phyloP scores from a whole-genome alignment of 2,113 vertebrate species.

The Syngnathus scovelli region DNA sequence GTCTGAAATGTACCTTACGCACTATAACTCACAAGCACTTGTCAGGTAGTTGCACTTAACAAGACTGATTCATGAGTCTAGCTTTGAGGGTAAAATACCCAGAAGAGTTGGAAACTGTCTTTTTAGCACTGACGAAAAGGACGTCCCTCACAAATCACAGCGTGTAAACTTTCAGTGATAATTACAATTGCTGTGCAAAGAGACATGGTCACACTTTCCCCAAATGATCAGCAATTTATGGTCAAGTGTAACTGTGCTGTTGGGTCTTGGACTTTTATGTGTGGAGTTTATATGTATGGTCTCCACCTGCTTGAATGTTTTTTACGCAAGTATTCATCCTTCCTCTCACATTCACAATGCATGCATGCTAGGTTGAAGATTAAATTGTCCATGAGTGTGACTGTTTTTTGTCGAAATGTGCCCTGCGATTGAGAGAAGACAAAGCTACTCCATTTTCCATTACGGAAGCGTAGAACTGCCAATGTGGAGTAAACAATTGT shows the following conservation, averaged over 20 bases:
- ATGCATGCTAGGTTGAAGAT: background rate
- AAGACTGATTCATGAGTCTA: conserved; percentile 67
- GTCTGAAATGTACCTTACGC: background rate
- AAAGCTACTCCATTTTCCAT: no score
- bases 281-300: background rate
- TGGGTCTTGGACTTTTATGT: background rate
- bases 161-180: conserved; percentile 13
- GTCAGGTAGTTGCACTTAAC: conserved; percentile 55
- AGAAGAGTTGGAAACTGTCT: conserved; percentile 8
- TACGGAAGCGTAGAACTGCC: no score
- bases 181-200: background rate
- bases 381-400: no score
- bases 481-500: no score
- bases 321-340: background rate
- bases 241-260: background rate
- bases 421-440: no score
- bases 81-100: conserved; percentile 51
- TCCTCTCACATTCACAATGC: background rate
- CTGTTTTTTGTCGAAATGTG: no score
- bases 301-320: background rate
- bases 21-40: conserved; percentile 8
- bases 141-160: conserved; percentile 64
- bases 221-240: conserved; percentile 42
- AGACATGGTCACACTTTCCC: conserved; percentile 41
- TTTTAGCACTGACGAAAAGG: conserved; percentile 14